Percentiles rank a stretch among this genome's conserved stretches.
Evolutionary conservation across 2,113 vertebrate species (phyloP).

Genomic region (Ailuropoda melanoleuca): DNA sequence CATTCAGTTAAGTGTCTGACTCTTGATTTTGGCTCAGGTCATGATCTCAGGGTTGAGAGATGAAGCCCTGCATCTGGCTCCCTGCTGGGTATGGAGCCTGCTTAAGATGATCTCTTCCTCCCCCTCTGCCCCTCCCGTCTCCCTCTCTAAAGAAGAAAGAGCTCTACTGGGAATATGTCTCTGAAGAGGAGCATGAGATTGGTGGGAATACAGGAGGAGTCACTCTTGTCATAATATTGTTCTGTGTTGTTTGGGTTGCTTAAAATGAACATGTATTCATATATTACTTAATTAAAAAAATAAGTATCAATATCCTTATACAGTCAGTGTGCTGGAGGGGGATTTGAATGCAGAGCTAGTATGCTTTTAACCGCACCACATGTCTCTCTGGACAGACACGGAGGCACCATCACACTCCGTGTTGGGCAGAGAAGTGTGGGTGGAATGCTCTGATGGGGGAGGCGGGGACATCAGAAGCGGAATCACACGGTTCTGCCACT

Average conservation of each 20-base stretch:
- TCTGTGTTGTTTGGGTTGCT: background rate
- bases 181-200: background rate
- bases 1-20: background rate
- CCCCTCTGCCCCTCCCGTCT: background rate
- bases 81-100: background rate
- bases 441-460: background rate
- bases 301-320: background rate
- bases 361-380: background rate
- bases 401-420: background rate
- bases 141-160: background rate
- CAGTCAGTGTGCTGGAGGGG: background rate
- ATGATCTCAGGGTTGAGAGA: background rate
- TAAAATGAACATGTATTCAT: background rate
- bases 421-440: background rate
- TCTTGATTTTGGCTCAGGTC: background rate
- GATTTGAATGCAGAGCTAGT: background rate
- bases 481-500: background rate
- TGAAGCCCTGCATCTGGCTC: background rate
- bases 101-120: background rate
- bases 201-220: background rate
- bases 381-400: background rate
- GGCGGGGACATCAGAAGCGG: rapidly evolving
- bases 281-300: background rate
- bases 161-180: background rate
- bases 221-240: background rate